Evolutionary conservation across 2,888 invertebrate genomes (phyloP).

Genomic region (Cephus pulcher): DNA sequence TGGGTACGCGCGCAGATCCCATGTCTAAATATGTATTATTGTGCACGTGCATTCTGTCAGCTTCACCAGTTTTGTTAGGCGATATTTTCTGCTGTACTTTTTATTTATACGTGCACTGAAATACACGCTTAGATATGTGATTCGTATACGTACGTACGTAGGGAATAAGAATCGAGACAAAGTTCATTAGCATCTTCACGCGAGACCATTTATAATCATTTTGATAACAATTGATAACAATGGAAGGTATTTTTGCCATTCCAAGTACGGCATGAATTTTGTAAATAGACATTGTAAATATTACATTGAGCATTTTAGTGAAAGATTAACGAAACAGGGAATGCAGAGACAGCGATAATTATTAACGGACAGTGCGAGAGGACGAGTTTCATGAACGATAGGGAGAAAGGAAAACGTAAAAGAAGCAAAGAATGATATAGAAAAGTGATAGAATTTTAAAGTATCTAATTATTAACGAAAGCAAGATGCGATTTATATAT

Average conservation of each 20-base stretch:
- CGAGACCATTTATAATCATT: neutral
- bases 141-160: too few relatives aligned
- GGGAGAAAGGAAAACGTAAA: neutral
- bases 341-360: neutral
- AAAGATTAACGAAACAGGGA: constrained; percentile 9
- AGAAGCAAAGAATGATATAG: neutral
- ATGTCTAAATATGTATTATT: too few relatives aligned
- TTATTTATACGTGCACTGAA: too few relatives aligned
- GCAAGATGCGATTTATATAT: constrained; percentile 7
- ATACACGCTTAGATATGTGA: too few relatives aligned
- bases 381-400: neutral
- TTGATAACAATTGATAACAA: constrained; percentile 15
- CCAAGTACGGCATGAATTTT: constrained; percentile 33
- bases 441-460: constrained; percentile 10
- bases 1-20: too few relatives aligned
- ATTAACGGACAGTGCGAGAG: neutral
- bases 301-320: constrained; percentile 13
- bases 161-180: neutral
- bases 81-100: too few relatives aligned
- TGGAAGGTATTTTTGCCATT: constrained; percentile 36
- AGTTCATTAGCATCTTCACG: neutral
- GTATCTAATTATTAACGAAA: neutral
- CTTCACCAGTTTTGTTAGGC: too few relatives aligned
- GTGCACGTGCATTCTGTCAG: too few relatives aligned
- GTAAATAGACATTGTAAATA: constrained; percentile 43